Conservation (phyloP, 1,140 invertebrate species). For the Spodoptera frugiperda region DNA sequence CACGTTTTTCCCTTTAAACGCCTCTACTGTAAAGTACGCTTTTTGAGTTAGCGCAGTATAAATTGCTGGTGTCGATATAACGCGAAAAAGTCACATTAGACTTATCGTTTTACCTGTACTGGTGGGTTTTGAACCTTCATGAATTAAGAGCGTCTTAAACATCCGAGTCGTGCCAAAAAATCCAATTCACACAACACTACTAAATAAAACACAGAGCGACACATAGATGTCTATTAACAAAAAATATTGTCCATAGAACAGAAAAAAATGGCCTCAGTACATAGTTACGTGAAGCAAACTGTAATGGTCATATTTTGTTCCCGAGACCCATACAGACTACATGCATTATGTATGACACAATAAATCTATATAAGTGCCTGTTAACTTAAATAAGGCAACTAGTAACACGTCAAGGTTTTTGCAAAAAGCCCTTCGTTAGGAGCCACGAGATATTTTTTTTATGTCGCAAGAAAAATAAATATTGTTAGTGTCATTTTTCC, state of each 20-base stretch:
- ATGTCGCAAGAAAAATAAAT: not conserved
- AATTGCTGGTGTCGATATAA: too few relatives aligned
- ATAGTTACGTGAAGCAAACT: slow-evolving; percentile 19
- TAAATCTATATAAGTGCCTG: slow-evolving; percentile 45
- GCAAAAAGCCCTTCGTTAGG: not conserved
- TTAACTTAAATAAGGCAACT: slow-evolving; percentile 35
- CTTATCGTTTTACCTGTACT: too few relatives aligned
- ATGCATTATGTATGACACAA: slow-evolving; percentile 40
- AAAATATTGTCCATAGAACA: not conserved
- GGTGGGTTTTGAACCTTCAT: too few relatives aligned
- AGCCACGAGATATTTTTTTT: not conserved
- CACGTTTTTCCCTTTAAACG: too few relatives aligned
- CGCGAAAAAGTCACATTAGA: too few relatives aligned
- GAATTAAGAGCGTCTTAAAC: too few relatives aligned
- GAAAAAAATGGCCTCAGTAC: not conserved
- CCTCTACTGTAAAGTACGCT: too few relatives aligned
- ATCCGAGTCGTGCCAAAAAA: too few relatives aligned
- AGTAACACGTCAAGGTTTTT: slow-evolving; percentile 19
- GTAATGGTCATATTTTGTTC: slow-evolving; percentile 33
- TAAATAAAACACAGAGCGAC: not conserved
- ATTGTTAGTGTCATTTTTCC: too few relatives aligned
- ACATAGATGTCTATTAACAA: not conserved
- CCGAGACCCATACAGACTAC: slow-evolving; percentile 12
- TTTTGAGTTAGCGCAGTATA: too few relatives aligned
- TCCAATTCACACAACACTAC: too few relatives aligned